Base-by-base conservation (phyloP, 2,797 vertebrate genomes). In the Leucoraja ocellata region DNA sequence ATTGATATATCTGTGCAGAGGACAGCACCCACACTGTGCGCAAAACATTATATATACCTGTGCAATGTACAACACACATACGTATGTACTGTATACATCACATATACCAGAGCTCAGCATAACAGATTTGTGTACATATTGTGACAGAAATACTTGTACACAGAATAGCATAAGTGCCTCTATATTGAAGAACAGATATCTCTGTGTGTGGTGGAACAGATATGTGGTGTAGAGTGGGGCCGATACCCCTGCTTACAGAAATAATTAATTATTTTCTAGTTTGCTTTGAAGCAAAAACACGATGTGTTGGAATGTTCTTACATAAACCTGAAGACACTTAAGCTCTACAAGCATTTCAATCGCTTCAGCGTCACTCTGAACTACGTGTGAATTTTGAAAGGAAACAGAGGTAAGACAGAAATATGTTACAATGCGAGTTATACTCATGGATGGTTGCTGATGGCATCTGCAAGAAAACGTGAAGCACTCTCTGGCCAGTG, bases 241-340 rank as follows among this genome's bases (percentile, higher is more conserved):
- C 10, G 84, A 88, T 63, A 68, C 21, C n/a, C 63, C 84, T 11
- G 16, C 68, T 36, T 68, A 88, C 84, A 36, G 65, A 86, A 86
- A 86, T 63, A 65, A 36, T 16, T 86, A 61, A 88, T n/a, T 16
- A 32, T 65, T 36, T 88, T 32, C 63, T 36, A 68, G 84, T 65
- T 36, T 88, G 63, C 65, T 88, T n/a, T 6, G 16, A 88, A 88
- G 84, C 61, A 36, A 68, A 68, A 32, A 32, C 65, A 36, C 61
- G 65, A 88, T 3, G n/a, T 68, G 84, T 63, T 88, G 84, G 84
- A 88, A 88, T 88, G 84, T 88, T 88, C 63, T 68, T 68, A 32
- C 84, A 65, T 32, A 68, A 88, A 88, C 32, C 7, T 36, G 84
- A 88, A 88, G 61, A 61, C 54, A n/a, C 54, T 28, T 46, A 54